Evolutionary conservation across 2,113 vertebrate genomes (phyloP).

Genomic region (Danionella cerebrum): DNA sequence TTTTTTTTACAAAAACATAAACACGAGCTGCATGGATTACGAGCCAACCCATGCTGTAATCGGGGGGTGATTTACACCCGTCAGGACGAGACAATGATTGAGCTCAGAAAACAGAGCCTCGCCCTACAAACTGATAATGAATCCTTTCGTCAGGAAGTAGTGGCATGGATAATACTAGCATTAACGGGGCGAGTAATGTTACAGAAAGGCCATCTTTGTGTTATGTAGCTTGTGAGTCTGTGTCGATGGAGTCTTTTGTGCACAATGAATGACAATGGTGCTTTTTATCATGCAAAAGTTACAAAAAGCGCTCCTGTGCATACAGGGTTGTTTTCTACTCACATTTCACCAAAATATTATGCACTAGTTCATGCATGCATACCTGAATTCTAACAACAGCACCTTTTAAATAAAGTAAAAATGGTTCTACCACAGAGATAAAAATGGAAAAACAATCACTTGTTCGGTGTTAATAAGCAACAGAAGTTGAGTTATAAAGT

Average conservation of each 20-base stretch:
- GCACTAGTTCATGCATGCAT: no score
- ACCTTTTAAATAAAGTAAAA: no score
- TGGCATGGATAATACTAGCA: constrained; percentile 19
- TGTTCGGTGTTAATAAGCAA: no score
- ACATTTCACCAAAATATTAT: no score
- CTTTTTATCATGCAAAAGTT: no score
- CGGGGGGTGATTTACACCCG: constrained; percentile 61
- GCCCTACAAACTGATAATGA: constrained; percentile 58
- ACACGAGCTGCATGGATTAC: constrained; percentile 58
- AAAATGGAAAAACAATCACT: no score
- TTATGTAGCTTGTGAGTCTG: neutral
- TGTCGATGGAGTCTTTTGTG: no score
- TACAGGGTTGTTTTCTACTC: no score
- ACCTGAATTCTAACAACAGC: no score
- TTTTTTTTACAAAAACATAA: constrained; percentile 58
- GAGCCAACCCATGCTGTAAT: constrained; percentile 55
- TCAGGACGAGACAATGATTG: constrained; percentile 53
- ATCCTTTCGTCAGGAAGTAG: constrained; percentile 54
- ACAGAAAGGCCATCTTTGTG: neutral
- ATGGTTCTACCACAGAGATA: no score
- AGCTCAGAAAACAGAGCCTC: constrained; percentile 41
- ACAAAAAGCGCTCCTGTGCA: neutral
- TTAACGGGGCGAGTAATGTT: neutral
- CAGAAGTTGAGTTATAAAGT: no score
- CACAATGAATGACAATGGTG: no score